Base-by-base conservation (phyloP, 2,888 invertebrate genomes). In the Lypha dubia region DNA sequence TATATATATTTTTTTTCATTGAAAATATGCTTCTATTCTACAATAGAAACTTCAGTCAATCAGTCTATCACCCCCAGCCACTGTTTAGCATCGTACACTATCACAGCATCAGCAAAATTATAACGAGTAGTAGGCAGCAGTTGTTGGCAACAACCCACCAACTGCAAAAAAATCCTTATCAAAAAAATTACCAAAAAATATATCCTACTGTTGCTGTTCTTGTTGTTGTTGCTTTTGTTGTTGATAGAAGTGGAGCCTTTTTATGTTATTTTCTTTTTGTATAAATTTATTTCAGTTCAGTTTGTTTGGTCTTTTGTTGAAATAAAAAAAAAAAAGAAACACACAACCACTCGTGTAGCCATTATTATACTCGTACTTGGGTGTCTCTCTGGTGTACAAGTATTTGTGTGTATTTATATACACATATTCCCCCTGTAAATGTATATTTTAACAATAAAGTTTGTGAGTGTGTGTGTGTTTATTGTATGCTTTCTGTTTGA, bases 261-360 rank as follows among this genome's bases (percentile, higher is more conserved):
- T 67, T 49, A 15, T 28, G 11, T 46, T 28, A 2, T 70, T 9
- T 58, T 44, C 44, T 9, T 8, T 62, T 60, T 56, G 6, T 51
- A 60, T 67, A 73, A 60, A 80, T 67, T 51, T 67, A 74, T 74
- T 74, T 80, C 24, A 32, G 51, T 60, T 65, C 17, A 71, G 63
- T 65, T 62, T 65, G 38, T 60, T 56, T 11, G 65, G 28, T 51
- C 38, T 67, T 80, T 80, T 49, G 24, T 49, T 46, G 32, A 70
- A 71, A 63, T 53, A 41, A 44, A 51, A 62, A 58, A 28, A 20
- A 53, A 32, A 65, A 20, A 38, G 4, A 5, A 8, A 49, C 3
- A 44, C 32, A 22, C 51, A 53, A 1, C 46, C 38, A 73, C 49
- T 73, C 38, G 58, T 49, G 41, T 51, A 73, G 65, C 17, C 73